Base-by-base conservation (phyloP, 2,113 vertebrate genomes). In the Elephantulus edwardii region DNA sequence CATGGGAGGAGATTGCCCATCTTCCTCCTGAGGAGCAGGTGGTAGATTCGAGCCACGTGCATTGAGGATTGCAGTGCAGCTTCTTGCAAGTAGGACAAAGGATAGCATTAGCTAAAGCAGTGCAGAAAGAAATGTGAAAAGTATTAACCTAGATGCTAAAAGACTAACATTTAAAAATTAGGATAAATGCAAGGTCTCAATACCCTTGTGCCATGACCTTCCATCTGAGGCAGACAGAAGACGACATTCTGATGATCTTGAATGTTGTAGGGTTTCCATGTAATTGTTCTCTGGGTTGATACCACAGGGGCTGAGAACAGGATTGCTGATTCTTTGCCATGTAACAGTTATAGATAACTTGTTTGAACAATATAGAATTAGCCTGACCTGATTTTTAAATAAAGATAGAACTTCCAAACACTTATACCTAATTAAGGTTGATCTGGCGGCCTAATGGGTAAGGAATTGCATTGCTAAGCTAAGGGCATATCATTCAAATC, bases 91-190 rank as follows among this genome's bases (percentile, higher is more conserved):
- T n/a, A n/a, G n/a, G n/a, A n/a, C n/a, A 8, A 80, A 88, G 16
- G 19, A 38, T 66, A 46, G 30, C 35, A 46, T 66, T 91, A 91
- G n/a, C 85, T 88, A 76, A 92, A 84, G 77, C 52, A 79, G 7
- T 80, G 3, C 86, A 80, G 89, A 94, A 84, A n/a, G 20, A 19
- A 89, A 77, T 62, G 62, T 68, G 77, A 58, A 78, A 93, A 86
- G 82, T 30, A 52, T 33, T 71, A 54, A 54, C 17, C 8, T 54
- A 79, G 11, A 30, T 80, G 86, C 86, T 42, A 88, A 75, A 93
- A 83, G 77, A 87, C 46, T 82, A 82, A 56, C 74, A 76, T 76
- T 74, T 93, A 81, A 74, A 64, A 71, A 83, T 30, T 33, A 86
- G 83, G 48, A 38, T 72, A 66, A 72, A 64, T 44, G 28, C 3